Conservation (phyloP, 2,113 vertebrate genomes). For the Anas platyrhynchos region DNA sequence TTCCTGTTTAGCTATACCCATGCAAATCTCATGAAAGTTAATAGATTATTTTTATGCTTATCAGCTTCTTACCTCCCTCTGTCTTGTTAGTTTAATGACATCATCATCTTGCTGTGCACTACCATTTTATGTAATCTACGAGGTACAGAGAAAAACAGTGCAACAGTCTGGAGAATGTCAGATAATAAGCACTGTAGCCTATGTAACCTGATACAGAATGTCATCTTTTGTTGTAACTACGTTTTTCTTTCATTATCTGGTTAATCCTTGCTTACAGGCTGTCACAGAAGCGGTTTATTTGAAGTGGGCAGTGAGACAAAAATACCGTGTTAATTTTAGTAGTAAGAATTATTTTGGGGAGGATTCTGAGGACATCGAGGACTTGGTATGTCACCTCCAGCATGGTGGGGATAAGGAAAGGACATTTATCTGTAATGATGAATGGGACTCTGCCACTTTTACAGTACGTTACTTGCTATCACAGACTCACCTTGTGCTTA, state of each 20-base stretch:
- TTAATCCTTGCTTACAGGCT: slow-evolving; percentile 1
- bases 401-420: neutral
- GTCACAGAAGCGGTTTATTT: neutral
- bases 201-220: neutral
- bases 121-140: neutral
- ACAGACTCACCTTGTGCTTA: neutral
- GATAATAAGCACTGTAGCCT: neutral
- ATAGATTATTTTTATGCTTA: neutral
- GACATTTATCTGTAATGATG: neutral
- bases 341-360: neutral
- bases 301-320: neutral
- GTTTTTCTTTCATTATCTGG: neutral
- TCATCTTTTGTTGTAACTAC: neutral
- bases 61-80: neutral
- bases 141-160: neutral
- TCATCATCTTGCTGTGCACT: neutral
- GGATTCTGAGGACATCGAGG: neutral
- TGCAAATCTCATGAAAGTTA: neutral
- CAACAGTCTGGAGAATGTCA: neutral
- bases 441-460: neutral
- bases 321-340: neutral
- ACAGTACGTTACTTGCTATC: neutral
- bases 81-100: neutral
- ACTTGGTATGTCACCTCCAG: neutral
- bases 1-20: neutral